Conservation (phyloP, 92 coral and sea anemone genomes). For the Heteractis magnifica region DNA sequence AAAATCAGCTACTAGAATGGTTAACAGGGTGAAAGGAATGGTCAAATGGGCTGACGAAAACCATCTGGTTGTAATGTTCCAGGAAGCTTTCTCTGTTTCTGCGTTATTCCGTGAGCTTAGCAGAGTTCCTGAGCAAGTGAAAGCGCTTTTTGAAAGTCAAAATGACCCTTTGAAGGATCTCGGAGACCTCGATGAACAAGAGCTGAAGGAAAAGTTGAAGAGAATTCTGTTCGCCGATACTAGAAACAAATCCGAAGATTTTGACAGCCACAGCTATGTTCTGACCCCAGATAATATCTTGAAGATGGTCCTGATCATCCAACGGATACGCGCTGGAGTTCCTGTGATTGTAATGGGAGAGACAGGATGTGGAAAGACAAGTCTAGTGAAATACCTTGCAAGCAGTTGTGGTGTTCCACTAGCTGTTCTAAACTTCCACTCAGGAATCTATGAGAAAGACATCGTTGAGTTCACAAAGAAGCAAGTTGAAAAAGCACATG, state of each 20-base stretch:
- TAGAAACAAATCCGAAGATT: not conserved
- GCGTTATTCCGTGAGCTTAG: conserved; percentile 62
- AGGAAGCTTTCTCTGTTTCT: conserved; percentile 59
- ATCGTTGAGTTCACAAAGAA: conserved; percentile 48
- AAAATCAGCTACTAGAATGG: conserved; percentile 66
- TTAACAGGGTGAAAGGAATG: conserved; percentile 73
- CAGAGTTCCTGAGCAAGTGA: conserved; percentile 62
- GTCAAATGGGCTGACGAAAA: conserved; percentile 81
- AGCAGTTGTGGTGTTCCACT: conserved; percentile 62
- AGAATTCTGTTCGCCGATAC: conserved; percentile 50
- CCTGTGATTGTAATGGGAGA: conserved; percentile 93
- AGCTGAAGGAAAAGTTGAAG: conserved; percentile 56
- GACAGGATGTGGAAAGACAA: conserved; percentile 89
- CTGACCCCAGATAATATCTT: conserved; percentile 81
- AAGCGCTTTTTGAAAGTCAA: conserved; percentile 58
- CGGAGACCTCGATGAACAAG: conserved; percentile 46
- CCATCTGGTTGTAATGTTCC: conserved; percentile 75
- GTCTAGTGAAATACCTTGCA: conserved; percentile 79
- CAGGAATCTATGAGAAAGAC: conserved; percentile 74
- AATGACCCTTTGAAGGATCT: conserved; percentile 32
- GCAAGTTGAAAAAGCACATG: conserved; percentile 40
- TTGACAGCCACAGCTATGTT: conserved; percentile 48
- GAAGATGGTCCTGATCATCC: conserved; percentile 80
- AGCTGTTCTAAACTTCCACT: conserved; percentile 65
- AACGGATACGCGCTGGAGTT: conserved; percentile 70